Percentiles rank a stretch among this genome's conserved stretches.
phyloP scores from a whole-genome alignment of 2,113 vertebrate genomes.

The Neodon shergylaensis region DNA sequence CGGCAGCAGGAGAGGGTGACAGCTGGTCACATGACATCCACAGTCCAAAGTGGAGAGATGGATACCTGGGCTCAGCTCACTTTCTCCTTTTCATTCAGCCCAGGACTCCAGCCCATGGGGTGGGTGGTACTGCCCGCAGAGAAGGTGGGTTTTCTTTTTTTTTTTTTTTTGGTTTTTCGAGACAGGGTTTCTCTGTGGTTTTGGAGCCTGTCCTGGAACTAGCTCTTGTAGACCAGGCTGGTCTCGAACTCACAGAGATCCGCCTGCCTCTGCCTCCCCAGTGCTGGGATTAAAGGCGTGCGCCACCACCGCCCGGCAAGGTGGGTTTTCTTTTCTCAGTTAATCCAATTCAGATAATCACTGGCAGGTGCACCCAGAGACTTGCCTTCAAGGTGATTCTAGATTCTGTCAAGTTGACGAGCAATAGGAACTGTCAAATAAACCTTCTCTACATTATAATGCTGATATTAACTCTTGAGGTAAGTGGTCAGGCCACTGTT shows the following conservation, averaged over 20 bases:
- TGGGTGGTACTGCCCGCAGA: not conserved
- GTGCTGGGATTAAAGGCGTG: too few relatives aligned
- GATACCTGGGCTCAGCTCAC: not conserved
- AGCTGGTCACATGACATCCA: not conserved
- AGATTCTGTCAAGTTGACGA: not conserved
- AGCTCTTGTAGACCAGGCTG: too few relatives aligned
- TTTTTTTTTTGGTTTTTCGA: too few relatives aligned
- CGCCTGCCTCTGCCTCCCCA: too few relatives aligned
- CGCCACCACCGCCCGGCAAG: too few relatives aligned
- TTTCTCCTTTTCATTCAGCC: not conserved
- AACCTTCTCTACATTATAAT: not conserved
- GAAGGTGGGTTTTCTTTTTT: not conserved
- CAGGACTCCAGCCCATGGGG: not conserved
- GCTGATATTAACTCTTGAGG: not conserved
- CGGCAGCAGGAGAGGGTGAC: not conserved
- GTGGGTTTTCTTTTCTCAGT: not conserved
- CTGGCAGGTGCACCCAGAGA: not conserved
- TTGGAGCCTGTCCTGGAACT: too few relatives aligned
- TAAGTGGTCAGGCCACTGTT: not conserved
- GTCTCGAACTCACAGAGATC: too few relatives aligned
- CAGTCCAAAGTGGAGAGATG: not conserved
- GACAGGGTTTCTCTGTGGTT: too few relatives aligned
- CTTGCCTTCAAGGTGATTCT: not conserved
- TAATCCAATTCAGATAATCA: not conserved
- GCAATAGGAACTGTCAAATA: not conserved